Evolutionary conservation across 2,888 invertebrate species (phyloP), one percentile per base, ranked within the genome.

Genomic region (Ochlodes sylvanus): DNA sequence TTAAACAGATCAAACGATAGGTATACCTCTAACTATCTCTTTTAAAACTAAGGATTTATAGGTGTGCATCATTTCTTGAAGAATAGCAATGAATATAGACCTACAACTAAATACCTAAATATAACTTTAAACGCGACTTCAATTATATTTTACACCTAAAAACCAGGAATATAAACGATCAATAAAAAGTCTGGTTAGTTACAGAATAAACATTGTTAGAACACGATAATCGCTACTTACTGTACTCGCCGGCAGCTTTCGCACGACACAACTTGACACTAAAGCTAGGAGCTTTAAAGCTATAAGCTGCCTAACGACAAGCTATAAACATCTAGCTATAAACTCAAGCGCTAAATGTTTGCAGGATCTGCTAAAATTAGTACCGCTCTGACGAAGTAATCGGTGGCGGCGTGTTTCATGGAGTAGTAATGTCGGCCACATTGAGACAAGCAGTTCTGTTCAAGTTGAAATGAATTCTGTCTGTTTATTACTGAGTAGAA

Each of bases 291-390:
- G 47, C 57, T 65, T 57, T 64, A 64, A 27, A 38, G 57, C 50
- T 50, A 9, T 42, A 57, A 57, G 47, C 58, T 66, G 60, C 65
- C 58, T 41, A 50, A 58, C 50, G 66, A 50, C 60, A 66, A 66
- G 66, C 66, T 66, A 60, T 66, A 60, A 66, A 42, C 60, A 52
- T 60, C 60, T 54, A 17, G 54, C 54, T 66, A 60, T 66, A 66
- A 66, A 66, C 54, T 44, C 21, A 52, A 66, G 34, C 60, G 60
- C 32, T 27, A 27, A 27, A 27, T 54, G 54, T 60, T 66, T 54
- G 66, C 66, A 54, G 54, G 54, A 66, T 54, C 34, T 27, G 71
- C 70, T 75, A 75, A 75, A 72, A 69, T 75, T 75, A 75, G 73
- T 73, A 63, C 21, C 60, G 38, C 68, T 70, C 55, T 70, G 70